A percentile compares a stretch with the other conserved stretches of the same genome.
phyloP scores from a whole-genome alignment of 2,797 vertebrate species.

The Acrossocheilus wenchowensis region DNA sequence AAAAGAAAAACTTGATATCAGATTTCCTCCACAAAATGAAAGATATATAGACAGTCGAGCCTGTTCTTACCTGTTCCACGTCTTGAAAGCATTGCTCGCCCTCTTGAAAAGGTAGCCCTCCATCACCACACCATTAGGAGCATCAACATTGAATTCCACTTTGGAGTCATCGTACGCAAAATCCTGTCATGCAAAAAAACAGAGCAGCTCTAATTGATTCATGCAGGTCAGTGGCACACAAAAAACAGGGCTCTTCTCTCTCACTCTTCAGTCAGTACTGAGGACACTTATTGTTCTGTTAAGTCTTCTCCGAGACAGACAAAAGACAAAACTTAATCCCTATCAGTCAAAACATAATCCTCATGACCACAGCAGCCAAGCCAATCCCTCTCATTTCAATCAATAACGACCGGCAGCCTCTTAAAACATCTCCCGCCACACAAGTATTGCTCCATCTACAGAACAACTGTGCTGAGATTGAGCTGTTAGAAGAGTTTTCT shows the following conservation, averaged over 20 bases:
- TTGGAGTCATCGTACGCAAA: constrained; percentile 95
- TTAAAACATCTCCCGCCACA: not conserved
- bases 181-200: constrained; percentile 78
- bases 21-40: constrained; percentile 2
- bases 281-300: constrained; percentile 2
- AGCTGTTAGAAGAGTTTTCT: not conserved
- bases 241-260: not conserved
- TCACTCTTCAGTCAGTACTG: not conserved
- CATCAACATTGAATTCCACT: constrained; percentile 92
- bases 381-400: constrained; percentile 25
- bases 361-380: constrained; percentile 16
- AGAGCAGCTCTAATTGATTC: not conserved
- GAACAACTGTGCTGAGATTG: not conserved
- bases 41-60: not conserved
- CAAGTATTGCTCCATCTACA: not conserved
- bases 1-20: constrained; percentile 4
- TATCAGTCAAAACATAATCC: constrained; percentile 53
- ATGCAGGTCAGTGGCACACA: not conserved
- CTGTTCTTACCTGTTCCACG: constrained; percentile 90
- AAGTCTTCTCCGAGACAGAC: constrained; percentile 40
- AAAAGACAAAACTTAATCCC: constrained; percentile 49
- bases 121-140: constrained; percentile 96
- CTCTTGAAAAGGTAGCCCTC: constrained; percentile 98
- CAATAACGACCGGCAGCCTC: constrained; percentile 1
- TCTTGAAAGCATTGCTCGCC: constrained; percentile 98